A percentile compares a stretch with the other conserved stretches of the same genome.
Conservation (phyloP, 2,113 vertebrate genomes). For the Ochotona curzoniae region DNA sequence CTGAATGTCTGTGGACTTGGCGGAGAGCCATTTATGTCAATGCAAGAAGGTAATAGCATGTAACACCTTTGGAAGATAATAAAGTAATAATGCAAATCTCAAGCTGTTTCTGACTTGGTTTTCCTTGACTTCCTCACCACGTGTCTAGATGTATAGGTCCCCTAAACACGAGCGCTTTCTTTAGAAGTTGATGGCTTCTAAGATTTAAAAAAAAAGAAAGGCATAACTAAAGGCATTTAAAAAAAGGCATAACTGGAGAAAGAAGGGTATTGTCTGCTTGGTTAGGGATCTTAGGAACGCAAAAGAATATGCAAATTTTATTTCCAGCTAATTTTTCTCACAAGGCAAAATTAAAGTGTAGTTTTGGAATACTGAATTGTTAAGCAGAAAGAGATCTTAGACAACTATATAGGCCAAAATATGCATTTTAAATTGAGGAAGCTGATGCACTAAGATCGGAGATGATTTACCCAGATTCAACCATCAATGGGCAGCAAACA, state of each 20-base stretch:
- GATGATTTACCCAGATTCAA: neutral
- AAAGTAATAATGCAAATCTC: neutral
- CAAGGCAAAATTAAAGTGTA: neutral
- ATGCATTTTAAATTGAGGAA: neutral
- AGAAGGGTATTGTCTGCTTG: neutral
- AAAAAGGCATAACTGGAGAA: neutral
- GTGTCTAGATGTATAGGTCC: neutral
- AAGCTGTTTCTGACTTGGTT: conserved; percentile 30
- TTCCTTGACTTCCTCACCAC: neutral
- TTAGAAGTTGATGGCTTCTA: neutral
- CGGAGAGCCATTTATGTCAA: neutral
- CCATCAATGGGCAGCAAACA: neutral
- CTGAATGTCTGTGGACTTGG: neutral
- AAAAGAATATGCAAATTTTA: neutral
- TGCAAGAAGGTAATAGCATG: too few species aligned
- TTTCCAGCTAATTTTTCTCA: neutral
- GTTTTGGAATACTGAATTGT: neutral
- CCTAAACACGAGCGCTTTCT: neutral
- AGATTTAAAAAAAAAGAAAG: neutral
- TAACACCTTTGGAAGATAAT: neutral
- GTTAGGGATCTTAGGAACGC: neutral
- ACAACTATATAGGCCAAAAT: neutral
- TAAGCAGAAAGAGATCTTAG: neutral
- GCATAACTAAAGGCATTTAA: too few species aligned
- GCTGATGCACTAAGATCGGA: neutral